Base-by-base conservation (phyloP, 2,888 invertebrate species). In the Calliphora vomitoria region DNA sequence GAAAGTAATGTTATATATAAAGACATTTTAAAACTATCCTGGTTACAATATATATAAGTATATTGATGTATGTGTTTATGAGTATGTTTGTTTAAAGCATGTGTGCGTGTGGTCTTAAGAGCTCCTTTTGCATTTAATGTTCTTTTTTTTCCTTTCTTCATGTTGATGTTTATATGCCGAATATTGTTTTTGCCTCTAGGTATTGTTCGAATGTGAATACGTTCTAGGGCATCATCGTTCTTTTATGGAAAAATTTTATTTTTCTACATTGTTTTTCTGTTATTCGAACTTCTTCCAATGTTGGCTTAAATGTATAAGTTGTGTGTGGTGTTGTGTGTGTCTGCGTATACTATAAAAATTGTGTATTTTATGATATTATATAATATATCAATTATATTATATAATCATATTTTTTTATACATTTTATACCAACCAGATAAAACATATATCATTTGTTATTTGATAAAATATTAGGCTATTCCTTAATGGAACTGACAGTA, bases 371-470 rank as follows among this genome's bases (percentile, higher is more conserved):
- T 60, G 55, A 11, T 78, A 15, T 68, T 53, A 68, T 69, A 62
- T 47, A 60, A 69, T 47, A 55, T 58, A 69, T 79, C 68, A 78
- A 80, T 69, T 58, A 80, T 68, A 44, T 58, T 53, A 72, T 79
- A 68, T 25, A 25, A 53, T 55, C 20, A 55, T n/a, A 66, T 18
- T 38, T 78, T 62, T 55, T 8, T 71, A 38, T 5, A 50, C n/a
- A 25, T 31, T 25, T 47, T 20, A 50, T 4, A 71, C 50, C 58
- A 10, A 20, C 10, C 13, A 58, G 58, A 25, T 58, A 58, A 20
- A 66, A 31, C 8, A 60, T 74, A 74, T 25, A 31, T 60, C 11
- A 47, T 62, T 75, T 62, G 15, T 50, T 50, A 53, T 20, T 64
- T 50, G 13, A 64, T 5, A 53, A 8, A 76, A 64, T 64, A 50